Conservation (phyloP, 2,113 vertebrate species). For the Origma solitaria region DNA sequence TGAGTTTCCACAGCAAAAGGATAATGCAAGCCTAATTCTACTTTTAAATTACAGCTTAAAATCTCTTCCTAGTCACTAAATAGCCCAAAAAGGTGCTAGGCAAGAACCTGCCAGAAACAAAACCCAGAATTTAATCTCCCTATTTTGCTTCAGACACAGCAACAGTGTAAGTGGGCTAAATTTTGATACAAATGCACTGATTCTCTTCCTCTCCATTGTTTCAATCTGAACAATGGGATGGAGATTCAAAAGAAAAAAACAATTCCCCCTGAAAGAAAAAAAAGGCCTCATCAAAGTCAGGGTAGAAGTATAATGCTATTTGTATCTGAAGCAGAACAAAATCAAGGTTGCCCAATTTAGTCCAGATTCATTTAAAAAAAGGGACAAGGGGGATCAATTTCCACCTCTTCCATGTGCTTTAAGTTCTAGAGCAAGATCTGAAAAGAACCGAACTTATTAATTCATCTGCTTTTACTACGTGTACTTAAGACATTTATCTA, state of each 20-base stretch:
- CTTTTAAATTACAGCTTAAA: not conserved
- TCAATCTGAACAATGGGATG: not conserved
- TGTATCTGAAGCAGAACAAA: not conserved
- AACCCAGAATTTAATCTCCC: not conserved
- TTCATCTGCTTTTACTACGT: conserved; percentile 16
- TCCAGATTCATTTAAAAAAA: not conserved
- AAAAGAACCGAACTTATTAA: conserved; percentile 6
- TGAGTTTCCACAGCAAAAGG: not conserved
- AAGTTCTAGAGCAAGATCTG: not conserved
- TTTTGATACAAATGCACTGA: not conserved
- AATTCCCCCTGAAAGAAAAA: not conserved
- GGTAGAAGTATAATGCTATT: not conserved
- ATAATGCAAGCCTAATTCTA: not conserved
- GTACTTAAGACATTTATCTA: conserved; percentile 51
- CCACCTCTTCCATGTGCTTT: not conserved
- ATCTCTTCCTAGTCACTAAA: not conserved
- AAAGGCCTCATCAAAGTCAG: not conserved
- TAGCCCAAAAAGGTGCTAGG: not conserved
- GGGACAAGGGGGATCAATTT: not conserved
- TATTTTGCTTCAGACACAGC: not conserved
- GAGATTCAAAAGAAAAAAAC: not conserved
- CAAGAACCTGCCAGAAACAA: not conserved
- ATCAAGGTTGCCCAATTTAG: not conserved
- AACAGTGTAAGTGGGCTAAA: not conserved
- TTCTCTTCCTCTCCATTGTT: not conserved